These are phyloP conservation scores for Sebastes trivittatus DNA, from an alignment of 2,797 vertebrate genomes.

Conservation along the genomic window DNA sequence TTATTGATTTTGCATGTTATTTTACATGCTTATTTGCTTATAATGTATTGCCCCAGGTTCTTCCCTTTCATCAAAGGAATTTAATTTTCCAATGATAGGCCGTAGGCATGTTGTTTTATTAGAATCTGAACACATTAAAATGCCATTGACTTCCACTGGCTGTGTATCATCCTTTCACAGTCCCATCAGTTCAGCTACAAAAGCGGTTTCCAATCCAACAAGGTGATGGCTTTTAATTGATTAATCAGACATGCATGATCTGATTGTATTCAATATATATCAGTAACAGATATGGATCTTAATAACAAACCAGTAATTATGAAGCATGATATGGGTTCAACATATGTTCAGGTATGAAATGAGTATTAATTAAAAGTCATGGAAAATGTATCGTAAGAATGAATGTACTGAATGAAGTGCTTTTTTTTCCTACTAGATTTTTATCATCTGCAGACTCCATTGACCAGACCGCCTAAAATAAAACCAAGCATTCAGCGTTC, in stretches of 20 bases:
- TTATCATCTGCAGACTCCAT: background rate
- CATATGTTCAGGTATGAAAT: background rate
- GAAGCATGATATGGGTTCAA: background rate
- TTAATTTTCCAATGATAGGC: background rate
- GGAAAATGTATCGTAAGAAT: background rate
- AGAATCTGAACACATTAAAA: constrained; percentile 20
- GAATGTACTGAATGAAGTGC: background rate
- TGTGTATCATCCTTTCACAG: constrained; percentile 12
- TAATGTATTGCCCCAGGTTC: background rate
- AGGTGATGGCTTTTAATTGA: constrained; percentile 2
- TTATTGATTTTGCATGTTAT: constrained; percentile 9
- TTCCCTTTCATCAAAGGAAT: background rate
- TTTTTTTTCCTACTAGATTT: background rate
- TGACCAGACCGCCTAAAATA: background rate
- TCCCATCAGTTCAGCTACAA: constrained; percentile 6
- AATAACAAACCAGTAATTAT: background rate
- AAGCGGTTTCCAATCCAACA: background rate
- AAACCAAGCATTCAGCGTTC: background rate
- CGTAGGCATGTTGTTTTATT: background rate
- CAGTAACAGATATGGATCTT: background rate
- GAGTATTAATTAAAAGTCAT: background rate
- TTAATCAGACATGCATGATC: background rate
- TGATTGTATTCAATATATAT: background rate
- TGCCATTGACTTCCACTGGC: constrained; percentile 21
- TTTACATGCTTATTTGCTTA: constrained; percentile 5